A percentile compares a stretch with the other conserved stretches of the same genome.
phyloP scores from a whole-genome alignment of 2,888 invertebrate genomes.

The Brachypterus glaber region DNA sequence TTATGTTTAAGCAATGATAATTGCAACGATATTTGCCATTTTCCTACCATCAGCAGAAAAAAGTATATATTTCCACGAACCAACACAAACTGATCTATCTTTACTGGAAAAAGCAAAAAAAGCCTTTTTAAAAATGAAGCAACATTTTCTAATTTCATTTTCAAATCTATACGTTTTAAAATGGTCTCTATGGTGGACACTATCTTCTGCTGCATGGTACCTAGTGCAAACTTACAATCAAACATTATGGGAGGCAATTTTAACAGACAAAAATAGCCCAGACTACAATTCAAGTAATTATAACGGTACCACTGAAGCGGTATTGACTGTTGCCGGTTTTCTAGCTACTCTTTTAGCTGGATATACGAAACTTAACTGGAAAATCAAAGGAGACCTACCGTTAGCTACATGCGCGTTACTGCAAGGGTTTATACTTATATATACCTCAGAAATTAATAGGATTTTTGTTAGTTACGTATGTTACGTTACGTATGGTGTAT shows the following conservation, averaged over 20 bases:
- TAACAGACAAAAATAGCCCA: conserved; percentile 39
- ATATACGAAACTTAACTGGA: conserved; percentile 40
- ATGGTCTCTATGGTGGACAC: conserved; percentile 73
- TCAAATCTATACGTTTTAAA: conserved; percentile 51
- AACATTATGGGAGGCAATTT: conserved; percentile 69
- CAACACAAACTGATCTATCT: conserved; percentile 15
- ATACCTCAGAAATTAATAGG: conserved; percentile 32
- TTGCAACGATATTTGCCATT: conserved; percentile 67
- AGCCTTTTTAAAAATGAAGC: conserved; percentile 46
- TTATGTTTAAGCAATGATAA: conserved; percentile 52
- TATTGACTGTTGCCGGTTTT: conserved; percentile 59
- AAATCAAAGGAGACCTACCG: conserved; percentile 41
- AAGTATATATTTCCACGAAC: conserved; percentile 69
- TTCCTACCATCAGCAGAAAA: conserved; percentile 61
- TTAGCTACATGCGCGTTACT: conserved; percentile 43
- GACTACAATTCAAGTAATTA: conserved; percentile 34
- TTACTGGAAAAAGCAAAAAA: conserved; percentile 26
- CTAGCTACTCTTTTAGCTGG: conserved; percentile 50
- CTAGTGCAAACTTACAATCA: conserved; percentile 73
- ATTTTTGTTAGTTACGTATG: conserved; percentile 60
- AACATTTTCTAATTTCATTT: conserved; percentile 51
- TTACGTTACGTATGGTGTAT: conserved; percentile 64
- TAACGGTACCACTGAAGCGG: conserved; percentile 71
- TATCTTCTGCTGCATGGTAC: conserved; percentile 61
- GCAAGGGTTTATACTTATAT: conserved; percentile 48